These are phyloP conservation scores for Caenorhabditis angaria DNA, from an alignment of 2,888 invertebrate genomes.

Conservation along the genomic window DNA sequence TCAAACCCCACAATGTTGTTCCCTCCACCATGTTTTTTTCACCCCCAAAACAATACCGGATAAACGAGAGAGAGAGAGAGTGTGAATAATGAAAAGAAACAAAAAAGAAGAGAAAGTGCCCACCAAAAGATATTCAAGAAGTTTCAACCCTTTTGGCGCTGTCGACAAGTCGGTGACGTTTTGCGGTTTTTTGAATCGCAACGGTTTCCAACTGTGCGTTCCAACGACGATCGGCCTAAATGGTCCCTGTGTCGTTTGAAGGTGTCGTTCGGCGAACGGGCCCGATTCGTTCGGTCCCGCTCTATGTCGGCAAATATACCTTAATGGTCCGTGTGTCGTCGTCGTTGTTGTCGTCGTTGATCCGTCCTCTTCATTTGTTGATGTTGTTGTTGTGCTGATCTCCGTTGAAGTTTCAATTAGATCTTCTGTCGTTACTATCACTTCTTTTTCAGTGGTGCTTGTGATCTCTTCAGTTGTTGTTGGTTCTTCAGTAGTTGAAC, in stretches of 20 bases:
- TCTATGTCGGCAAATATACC: slow-evolving; percentile 56
- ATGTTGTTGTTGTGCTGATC: not conserved
- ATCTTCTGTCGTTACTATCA: not conserved
- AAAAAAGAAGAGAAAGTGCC: slow-evolving; percentile 35
- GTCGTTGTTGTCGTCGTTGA: slow-evolving; percentile 13
- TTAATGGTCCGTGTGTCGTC: slow-evolving; percentile 29
- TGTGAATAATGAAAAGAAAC: slow-evolving; percentile 3
- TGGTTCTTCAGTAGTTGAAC: not conserved
- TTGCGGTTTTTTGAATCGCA: slow-evolving; percentile 42
- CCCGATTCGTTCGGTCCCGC: slow-evolving; percentile 45
- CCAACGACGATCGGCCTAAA: slow-evolving; percentile 52
- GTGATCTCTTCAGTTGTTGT: slow-evolving; percentile 1
- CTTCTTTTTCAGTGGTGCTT: not conserved
- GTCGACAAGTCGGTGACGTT: slow-evolving; percentile 10
- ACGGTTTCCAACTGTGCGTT: slow-evolving; percentile 44
- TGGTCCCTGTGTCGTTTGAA: slow-evolving; percentile 47
- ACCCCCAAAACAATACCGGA: slow-evolving; percentile 16
- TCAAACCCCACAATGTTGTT: slow-evolving; percentile 14
- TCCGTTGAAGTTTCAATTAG: not conserved
- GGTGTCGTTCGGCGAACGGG: slow-evolving; percentile 45
- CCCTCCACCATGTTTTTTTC: not conserved
- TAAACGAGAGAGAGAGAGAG: slow-evolving; percentile 5
- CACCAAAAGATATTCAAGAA: slow-evolving; percentile 59
- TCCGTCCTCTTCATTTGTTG: slow-evolving; percentile 13
- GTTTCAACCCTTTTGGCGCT: slow-evolving; percentile 30